Evolutionary conservation across 37 sponge, comb jelly and placozoan species (phyloP).

Genomic region (Cliona cf. orientalis): DNA sequence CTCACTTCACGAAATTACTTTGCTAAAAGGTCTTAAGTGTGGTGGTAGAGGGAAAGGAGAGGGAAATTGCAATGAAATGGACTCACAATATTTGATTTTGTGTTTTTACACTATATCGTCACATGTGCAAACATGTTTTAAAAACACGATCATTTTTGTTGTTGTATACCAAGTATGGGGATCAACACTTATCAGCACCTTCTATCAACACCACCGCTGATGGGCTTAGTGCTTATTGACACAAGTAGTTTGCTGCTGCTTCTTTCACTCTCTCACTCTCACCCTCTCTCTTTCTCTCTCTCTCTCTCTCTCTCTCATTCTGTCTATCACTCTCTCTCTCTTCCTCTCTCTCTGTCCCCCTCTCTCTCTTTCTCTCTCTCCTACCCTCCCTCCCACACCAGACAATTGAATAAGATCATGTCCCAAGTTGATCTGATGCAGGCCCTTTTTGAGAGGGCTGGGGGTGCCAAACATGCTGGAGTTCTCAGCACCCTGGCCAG

Average conservation of each 20-base stretch:
- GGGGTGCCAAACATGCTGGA: slow-evolving; percentile 61
- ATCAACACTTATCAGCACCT: too few relatives aligned
- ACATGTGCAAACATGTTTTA: neutral
- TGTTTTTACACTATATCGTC: too few relatives aligned
- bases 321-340: neutral
- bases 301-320: slow-evolving; percentile 11
- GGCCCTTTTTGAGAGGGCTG: slow-evolving; percentile 69
- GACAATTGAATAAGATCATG: slow-evolving; percentile 60
- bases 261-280: neutral
- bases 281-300: slow-evolving; percentile 18
- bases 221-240: too few relatives aligned
- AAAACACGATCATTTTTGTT: neutral
- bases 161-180: too few relatives aligned
- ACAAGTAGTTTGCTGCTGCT: too few relatives aligned
- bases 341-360: too few relatives aligned
- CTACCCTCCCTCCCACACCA: neutral
- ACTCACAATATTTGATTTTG: too few relatives aligned
- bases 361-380: neutral
- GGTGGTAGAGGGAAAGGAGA: neutral
- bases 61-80: too few relatives aligned
- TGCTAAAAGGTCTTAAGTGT: neutral
- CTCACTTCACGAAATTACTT: neutral
- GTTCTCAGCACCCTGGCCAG: neutral
- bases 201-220: too few relatives aligned
- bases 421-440: slow-evolving; percentile 56